Evolutionary conservation across 2,797 vertebrate species (phyloP), one percentile per base, ranked within the genome.

Genomic region (Dendrocincla fuliginosa): DNA sequence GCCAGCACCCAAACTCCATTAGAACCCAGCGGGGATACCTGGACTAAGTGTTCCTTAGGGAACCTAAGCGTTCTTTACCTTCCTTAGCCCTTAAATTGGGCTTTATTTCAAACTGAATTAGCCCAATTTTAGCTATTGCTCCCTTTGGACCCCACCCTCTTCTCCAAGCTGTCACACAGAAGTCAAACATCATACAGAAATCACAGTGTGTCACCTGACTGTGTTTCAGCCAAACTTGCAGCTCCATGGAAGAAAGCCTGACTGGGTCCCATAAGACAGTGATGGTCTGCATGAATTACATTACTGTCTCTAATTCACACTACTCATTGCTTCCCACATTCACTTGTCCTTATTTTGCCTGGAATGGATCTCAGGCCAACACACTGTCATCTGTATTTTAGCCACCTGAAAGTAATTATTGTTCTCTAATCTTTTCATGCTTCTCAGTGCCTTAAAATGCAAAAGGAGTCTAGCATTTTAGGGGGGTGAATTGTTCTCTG

Each of bases 41-140:
- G 0, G 33, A 70, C 22, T 13, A 28, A 47, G 32, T 0, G 0
- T 3, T 47, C n/a, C 42, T 30, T n/a, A n/a, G n/a, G n/a, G n/a
- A n/a, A n/a, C n/a, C n/a, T n/a, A n/a, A n/a, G n/a, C n/a, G n/a
- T n/a, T n/a, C n/a, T n/a, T n/a, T n/a, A n/a, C n/a, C n/a, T n/a
- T n/a, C n/a, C n/a, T n/a, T n/a, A n/a, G n/a, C n/a, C n/a, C n/a
- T n/a, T n/a, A n/a, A n/a, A n/a, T n/a, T n/a, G n/a, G n/a, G 64
- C 57, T 65, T 69, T 9, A 68, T 33, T 75, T 67, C 50, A 76
- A 33, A 57, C 6, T 9, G 5, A 52, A 42, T 70, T 55, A 56
- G 28, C 27, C 61, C 35, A 44, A 3, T 44, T 89, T 78, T 35
- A 65, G 33, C 47, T 65, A 41, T 2, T 81, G 42, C 25, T 73